Percentiles rank a stretch among this genome's conserved stretches.
Conservation (phyloP, 2,888 invertebrate species). For the Spisula subtruncata region DNA sequence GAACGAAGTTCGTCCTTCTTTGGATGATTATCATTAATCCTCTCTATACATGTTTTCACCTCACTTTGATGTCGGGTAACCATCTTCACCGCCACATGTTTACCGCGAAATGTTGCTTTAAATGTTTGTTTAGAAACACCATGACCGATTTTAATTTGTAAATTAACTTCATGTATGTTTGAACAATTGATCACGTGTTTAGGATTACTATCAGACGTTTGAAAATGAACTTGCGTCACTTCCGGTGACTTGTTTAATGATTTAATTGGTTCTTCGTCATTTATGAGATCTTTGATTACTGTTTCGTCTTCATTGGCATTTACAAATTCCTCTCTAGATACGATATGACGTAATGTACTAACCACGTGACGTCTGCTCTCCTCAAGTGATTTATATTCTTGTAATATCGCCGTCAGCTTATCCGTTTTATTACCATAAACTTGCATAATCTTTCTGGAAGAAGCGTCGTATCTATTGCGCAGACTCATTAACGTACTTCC, state of each 20-base stretch:
- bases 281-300: neutral
- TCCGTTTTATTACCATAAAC: constrained; percentile 43
- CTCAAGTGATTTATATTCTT: constrained; percentile 62
- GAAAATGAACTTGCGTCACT: neutral
- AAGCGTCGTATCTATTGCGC: constrained; percentile 37
- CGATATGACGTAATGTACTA: constrained; percentile 34
- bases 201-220: constrained; percentile 27
- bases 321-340: neutral
- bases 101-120: constrained; percentile 78
- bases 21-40: constrained; percentile 63
- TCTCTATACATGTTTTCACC: constrained; percentile 81
- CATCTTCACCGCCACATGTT: constrained; percentile 85
- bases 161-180: constrained; percentile 80
- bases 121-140: constrained; percentile 86
- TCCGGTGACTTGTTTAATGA: neutral
- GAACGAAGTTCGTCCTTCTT: constrained; percentile 61
- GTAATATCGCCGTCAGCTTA: constrained; percentile 51
- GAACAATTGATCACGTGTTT: constrained; percentile 81
- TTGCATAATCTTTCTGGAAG: constrained; percentile 66
- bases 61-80: constrained; percentile 85
- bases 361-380: constrained; percentile 52
- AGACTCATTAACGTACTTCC: constrained; percentile 9
- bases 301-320: constrained; percentile 9
- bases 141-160: constrained; percentile 84
- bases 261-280: neutral